Percentiles rank a stretch among this genome's conserved stretches.
These are phyloP conservation scores for Shargacucullia verbasci DNA, from an alignment of 2,888 invertebrate species.

Conservation along the genomic window DNA sequence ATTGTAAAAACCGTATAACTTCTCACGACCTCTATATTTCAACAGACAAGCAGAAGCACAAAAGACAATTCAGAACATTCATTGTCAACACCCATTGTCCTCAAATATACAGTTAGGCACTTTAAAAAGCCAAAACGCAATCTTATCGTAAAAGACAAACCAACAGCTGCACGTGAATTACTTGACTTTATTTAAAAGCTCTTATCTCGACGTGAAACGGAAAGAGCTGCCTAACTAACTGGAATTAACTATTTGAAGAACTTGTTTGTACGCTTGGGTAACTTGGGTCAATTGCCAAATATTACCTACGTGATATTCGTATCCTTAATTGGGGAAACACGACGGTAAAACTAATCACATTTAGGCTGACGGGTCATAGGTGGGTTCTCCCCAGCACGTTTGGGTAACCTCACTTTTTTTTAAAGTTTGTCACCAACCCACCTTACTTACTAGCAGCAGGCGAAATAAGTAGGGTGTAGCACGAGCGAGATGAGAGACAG, in stretches of 20 bases:
- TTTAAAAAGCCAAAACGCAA: slow-evolving; percentile 39
- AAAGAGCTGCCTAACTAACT: slow-evolving; percentile 37
- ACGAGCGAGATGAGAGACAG: too few relatives aligned
- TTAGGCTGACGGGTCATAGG: too few relatives aligned
- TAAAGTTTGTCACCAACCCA: too few relatives aligned
- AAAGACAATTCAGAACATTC: slow-evolving; percentile 18
- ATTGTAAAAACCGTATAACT: neutral
- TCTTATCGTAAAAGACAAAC: slow-evolving; percentile 51
- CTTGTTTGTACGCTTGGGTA: slow-evolving; percentile 21
- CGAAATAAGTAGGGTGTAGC: too few relatives aligned
- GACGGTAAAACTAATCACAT: slow-evolving; percentile 1
- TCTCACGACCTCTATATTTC: neutral
- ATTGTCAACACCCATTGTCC: slow-evolving; percentile 45
- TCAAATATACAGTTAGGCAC: slow-evolving; percentile 30
- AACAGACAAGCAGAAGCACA: neutral
- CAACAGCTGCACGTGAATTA: slow-evolving; percentile 45
- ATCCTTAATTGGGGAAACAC: slow-evolving; percentile 14
- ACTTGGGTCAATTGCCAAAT: neutral
- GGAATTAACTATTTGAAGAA: slow-evolving; percentile 29
- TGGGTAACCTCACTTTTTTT: too few relatives aligned
- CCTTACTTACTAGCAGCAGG: too few relatives aligned
- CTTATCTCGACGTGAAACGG: slow-evolving; percentile 50
- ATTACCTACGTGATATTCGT: neutral
- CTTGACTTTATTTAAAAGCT: slow-evolving; percentile 27
- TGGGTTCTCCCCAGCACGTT: too few relatives aligned